phyloP scores from a whole-genome alignment of 2,888 invertebrate species.

The Gibbula magus region DNA sequence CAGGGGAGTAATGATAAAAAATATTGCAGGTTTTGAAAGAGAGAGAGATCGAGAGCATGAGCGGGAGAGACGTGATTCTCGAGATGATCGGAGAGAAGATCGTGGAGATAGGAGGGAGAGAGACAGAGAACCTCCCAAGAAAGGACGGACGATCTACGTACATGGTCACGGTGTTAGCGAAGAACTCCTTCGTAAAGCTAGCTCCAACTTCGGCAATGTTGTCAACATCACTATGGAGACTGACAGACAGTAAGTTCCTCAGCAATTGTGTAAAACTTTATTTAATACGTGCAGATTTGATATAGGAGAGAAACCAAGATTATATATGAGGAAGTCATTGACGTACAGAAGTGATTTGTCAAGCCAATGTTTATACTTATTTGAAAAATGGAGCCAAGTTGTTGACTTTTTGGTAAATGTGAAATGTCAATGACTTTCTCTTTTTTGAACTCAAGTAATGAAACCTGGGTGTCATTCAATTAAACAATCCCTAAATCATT shows the following conservation, averaged over 20 bases:
- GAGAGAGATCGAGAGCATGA: slow-evolving; percentile 36
- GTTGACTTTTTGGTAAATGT: no score
- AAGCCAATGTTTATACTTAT: no score
- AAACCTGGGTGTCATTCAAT: no score
- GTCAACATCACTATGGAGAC: slow-evolving; percentile 89
- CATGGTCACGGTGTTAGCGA: slow-evolving; percentile 87
- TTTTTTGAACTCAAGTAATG: no score
- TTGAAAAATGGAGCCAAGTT: no score
- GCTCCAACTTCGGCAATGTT: slow-evolving; percentile 84
- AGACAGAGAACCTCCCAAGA: slow-evolving; percentile 79
- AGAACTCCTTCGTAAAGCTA: slow-evolving; percentile 85
- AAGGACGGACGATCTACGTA: slow-evolving; percentile 89
- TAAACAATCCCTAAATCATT: no score
- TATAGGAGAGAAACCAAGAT: no score
- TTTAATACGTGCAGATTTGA: no score
- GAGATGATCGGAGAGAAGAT: slow-evolving; percentile 75
- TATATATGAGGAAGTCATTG: no score
- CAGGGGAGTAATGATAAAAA: not conserved
- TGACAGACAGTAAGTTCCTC: slow-evolving; percentile 82
- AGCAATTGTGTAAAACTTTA: no score
- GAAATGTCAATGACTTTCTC: no score
- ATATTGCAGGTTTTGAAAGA: slow-evolving; percentile 38
- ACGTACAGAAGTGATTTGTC: no score
- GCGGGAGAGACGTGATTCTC: slow-evolving; percentile 6
- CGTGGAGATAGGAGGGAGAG: slow-evolving; percentile 76